Conservation (phyloP, 35 echinoderm and acorn worm species). For the Nesometra sesokonis region DNA sequence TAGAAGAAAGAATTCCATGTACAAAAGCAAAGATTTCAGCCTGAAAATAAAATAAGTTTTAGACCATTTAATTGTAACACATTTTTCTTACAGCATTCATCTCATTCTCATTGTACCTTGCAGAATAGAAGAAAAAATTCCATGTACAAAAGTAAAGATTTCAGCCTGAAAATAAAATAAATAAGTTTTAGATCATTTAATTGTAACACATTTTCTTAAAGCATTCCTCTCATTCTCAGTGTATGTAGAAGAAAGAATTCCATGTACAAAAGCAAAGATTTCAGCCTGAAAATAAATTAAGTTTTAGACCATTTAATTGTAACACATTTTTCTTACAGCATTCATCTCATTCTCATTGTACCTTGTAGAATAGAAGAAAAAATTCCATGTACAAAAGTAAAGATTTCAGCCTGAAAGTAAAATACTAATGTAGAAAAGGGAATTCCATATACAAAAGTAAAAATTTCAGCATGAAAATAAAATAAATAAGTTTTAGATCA, state of each 20-base stretch:
- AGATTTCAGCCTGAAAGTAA: constrained; percentile 45
- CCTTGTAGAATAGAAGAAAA: constrained; percentile 70
- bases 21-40: constrained; percentile 65
- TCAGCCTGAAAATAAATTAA: constrained; percentile 27
- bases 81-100: constrained; percentile 69
- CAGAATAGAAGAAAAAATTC: constrained; percentile 72
- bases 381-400: constrained; percentile 68
- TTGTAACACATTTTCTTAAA: constrained; percentile 56
- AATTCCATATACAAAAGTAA: constrained; percentile 68
- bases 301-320: too few relatives aligned
- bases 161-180: constrained; percentile 35
- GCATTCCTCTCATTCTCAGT: constrained; percentile 73
- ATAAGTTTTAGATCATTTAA: too few relatives aligned
- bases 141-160: constrained; percentile 73
- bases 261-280: constrained; percentile 69
- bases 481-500: not conserved
- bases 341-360: constrained; percentile 84
- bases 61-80: too few relatives aligned
- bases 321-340: constrained; percentile 59
- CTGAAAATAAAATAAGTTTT: constrained; percentile 32
- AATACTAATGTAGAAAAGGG: constrained; percentile 64
- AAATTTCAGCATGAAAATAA: constrained; percentile 44
- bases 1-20: constrained; percentile 70
- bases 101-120: constrained; percentile 70
- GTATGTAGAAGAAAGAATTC: constrained; percentile 76